Percentiles rank a stretch among this genome's conserved stretches.
Conservation (phyloP, 2,888 invertebrate species). For the Eutolmus rufibarbis region DNA sequence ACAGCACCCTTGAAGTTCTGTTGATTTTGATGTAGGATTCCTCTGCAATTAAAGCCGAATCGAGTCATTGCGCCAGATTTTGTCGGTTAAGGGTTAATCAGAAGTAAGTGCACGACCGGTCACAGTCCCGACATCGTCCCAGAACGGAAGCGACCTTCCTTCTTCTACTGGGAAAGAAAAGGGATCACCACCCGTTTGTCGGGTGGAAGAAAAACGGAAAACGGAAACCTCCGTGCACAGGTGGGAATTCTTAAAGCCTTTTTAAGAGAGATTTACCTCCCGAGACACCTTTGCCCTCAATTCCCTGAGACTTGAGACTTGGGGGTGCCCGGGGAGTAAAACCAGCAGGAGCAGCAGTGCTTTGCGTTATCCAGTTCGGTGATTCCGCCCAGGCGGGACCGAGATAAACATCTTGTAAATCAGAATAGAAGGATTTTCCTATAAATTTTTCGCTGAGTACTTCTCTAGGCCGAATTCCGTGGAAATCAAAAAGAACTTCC, state of each 20-base stretch:
- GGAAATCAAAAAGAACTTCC: conserved; percentile 16
- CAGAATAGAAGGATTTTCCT: conserved; percentile 7
- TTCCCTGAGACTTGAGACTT: neutral
- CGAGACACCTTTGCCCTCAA: neutral
- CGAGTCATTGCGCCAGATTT: conserved; percentile 9
- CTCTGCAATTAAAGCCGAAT: conserved; percentile 72
- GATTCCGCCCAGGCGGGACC: neutral
- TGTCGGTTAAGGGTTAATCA: conserved; percentile 10
- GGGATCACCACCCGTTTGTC: neutral
- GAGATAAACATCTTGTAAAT: conserved; percentile 25
- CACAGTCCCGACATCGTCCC: neutral
- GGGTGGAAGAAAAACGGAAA: neutral
- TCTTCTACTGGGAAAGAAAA: neutral
- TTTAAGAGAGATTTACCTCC: conserved; percentile 12
- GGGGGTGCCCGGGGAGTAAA: neutral
- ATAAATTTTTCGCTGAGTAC: conserved; percentile 32
- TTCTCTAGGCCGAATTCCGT: conserved; percentile 16
- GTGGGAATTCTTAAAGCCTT: conserved; percentile 13
- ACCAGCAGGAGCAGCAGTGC: neutral
- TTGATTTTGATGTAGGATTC: conserved; percentile 89
- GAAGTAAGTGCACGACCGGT: neutral
- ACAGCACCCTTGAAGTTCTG: conserved; percentile 87
- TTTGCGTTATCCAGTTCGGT: conserved; percentile 16
- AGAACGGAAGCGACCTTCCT: neutral
- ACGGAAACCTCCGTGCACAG: neutral